Base-by-base conservation (phyloP, 1,140 invertebrate species). In the Apis mellifera region DNA sequence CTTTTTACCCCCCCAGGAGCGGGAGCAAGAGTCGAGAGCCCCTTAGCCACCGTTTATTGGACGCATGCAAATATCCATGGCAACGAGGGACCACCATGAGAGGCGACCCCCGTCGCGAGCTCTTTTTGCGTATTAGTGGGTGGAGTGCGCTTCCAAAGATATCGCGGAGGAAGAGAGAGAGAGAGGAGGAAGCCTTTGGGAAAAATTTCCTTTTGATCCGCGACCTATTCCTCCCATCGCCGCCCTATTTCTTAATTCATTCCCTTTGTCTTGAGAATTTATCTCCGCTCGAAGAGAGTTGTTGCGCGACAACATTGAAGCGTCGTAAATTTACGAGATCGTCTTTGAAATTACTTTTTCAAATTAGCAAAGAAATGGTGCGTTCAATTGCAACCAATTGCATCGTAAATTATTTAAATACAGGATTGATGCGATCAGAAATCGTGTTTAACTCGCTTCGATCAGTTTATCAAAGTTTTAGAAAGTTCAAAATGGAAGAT, bases 41-140 rank as follows among this genome's bases (percentile, higher is more conserved):
- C 93, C 92, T 94, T 93, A 93, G 92, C 93, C 91, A 92, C 91
- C 94, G 93, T 94, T 94, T 94, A 94, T 94, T 94, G 93, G 93
- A 94, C 92, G 94, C 93, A 94, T 94, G 94, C 93, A 94, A 94
- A 94, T 94, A 94, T 93, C 94, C 93, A 94, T 94, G 93, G 94
- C 93, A 94, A 94, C 94, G 89, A 69, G 82, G 82, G 74, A 82
- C 86, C 81, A 72, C 86, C 78, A 82, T 86, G 83, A 82, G 83
- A 83, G 83, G 81, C 83, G 83, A 59, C 83, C 71, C 74, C 71
- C 60, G 69, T 79, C 72, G 78, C 54, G 70, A 88, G 74, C 83
- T 64, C 50, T 71, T 59, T 73, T 42, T 78, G 55, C 85, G 78
- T 74, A 71, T 78, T 62, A 69, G 84, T 77, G 48, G 71, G 74